Evolutionary conservation across 2,888 invertebrate genomes (phyloP), one percentile per base, ranked within the genome.

Genomic region (Parnassius apollo): DNA sequence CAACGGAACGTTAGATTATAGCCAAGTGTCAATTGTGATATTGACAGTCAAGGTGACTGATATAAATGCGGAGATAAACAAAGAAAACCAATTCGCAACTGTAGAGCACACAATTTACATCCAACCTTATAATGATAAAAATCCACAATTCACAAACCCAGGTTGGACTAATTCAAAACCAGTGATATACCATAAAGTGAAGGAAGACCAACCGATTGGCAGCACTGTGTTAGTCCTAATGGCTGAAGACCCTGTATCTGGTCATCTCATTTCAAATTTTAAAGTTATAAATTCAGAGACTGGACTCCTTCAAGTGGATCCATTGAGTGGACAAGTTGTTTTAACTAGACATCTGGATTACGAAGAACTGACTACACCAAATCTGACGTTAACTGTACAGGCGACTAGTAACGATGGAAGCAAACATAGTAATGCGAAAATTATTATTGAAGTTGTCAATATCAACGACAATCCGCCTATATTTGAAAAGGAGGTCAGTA

Each of bases 391-490:
- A 13, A 93, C 93, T 46, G 93, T 94, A 0, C 93, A 93, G 71
- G 94, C 93, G 0, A 92, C 87, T 0, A 91, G 90, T 65, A 88
- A 87, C 64, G 92, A 91, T 69, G 89, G 88, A 2, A 90, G 82
- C 67, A 93, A 94, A 65, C 93, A 93, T 75, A 94, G 94, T 51
- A 93, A 93, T 59, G 95, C 95, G 0, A 94, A 94, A 66, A 93
- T 96, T 1, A 93, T 94, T 51, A 93, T 96, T 35, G 93, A 94
- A 68, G 94, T 97, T 0, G 91, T 94, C 58, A 96, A 97, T 76
- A 92, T 95, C 1, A 97, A 97, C 75, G 97, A 97, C 74, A 96
- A 97, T 78, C 92, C 93, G 65, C 97, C 97, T 0, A 84, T 92
- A 55, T 96, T 96, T 78, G 93, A 93, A 59, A 93, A 94, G 71